Evolutionary conservation across 1,140 invertebrate genomes (phyloP), one percentile per base, ranked within the genome.

Genomic region (Nephila pilipes): DNA sequence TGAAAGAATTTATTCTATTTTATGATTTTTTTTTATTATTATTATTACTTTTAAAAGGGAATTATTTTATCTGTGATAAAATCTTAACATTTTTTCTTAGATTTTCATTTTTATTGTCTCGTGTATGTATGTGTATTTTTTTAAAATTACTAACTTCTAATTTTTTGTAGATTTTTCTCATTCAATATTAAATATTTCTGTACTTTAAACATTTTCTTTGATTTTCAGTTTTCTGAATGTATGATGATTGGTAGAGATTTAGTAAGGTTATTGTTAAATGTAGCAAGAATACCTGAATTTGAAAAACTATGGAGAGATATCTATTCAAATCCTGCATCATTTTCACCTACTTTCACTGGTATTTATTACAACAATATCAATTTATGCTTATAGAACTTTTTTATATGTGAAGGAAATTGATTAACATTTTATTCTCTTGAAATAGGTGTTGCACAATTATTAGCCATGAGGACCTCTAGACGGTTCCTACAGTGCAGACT

Each of bases 221-320:
- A 55, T 79, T 87, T 95, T 87, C 93, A 96, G 95, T 99, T 99
- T 96, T 96, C 96, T 94, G 98, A 99, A 95, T 98, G 99, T 95
- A 96, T 99, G 95, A 97, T 97, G 94, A 95, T 95, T 81, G 99
- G 99, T 65, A 96, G 99, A 95, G 99, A 99, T 96, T 96, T 99
- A 94, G 97, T 99, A 81, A 96, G 98, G 93, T 96, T 99, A 85
- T 96, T 99, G 87, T 98, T 99, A 96, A 98, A 99, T 96, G 98
- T 99, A 65, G 98, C 98, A 54, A 97, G 98, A 94, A 98, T 99
- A 96, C 97, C 98, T 57, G 99, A 99, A 96, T 98, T 99, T 95
- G 98, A 99, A 95, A 96, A 96, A 92, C 95, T 99, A 5, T 99
- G 99, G 99, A 97, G 97, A 95, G 99, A 99, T 95, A 97, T 99